Percentiles rank a stretch among this genome's conserved stretches.
These are phyloP conservation scores for Petroica traversi DNA, from an alignment of 2,113 vertebrate species.

Conservation along the genomic window DNA sequence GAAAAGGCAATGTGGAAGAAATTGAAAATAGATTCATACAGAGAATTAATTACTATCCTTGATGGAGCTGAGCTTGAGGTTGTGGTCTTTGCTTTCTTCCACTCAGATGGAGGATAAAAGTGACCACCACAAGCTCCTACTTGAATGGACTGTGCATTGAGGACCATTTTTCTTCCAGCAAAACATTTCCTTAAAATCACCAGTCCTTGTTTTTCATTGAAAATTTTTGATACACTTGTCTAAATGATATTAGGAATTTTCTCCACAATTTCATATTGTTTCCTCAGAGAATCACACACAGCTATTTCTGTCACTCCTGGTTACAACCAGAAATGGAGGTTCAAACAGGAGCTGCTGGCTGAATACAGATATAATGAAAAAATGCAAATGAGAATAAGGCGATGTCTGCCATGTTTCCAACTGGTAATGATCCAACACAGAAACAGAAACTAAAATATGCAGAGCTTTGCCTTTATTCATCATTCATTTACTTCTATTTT, in stretches of 20 bases:
- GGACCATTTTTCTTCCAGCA: background rate
- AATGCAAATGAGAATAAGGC: background rate
- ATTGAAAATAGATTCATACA: background rate
- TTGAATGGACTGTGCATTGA: background rate
- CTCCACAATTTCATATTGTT: background rate
- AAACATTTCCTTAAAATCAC: background rate
- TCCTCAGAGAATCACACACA: background rate
- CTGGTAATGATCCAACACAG: background rate
- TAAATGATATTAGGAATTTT: background rate
- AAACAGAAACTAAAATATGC: background rate
- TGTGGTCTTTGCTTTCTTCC: background rate
- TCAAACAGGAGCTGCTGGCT: background rate
- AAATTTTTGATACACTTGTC: background rate
- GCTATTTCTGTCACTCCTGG: background rate
- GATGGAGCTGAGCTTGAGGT: background rate
- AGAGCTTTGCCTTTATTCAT: background rate
- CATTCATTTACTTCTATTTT: background rate
- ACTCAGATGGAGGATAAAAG: background rate
- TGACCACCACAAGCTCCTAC: background rate
- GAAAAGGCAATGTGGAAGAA: background rate
- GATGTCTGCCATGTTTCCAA: background rate
- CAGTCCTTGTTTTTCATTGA: background rate
- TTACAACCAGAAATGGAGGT: background rate
- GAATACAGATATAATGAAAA: background rate
- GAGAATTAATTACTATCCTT: background rate